Evolutionary conservation across 2,888 invertebrate species (phyloP).

Genomic region (Plagodis dolabraria): DNA sequence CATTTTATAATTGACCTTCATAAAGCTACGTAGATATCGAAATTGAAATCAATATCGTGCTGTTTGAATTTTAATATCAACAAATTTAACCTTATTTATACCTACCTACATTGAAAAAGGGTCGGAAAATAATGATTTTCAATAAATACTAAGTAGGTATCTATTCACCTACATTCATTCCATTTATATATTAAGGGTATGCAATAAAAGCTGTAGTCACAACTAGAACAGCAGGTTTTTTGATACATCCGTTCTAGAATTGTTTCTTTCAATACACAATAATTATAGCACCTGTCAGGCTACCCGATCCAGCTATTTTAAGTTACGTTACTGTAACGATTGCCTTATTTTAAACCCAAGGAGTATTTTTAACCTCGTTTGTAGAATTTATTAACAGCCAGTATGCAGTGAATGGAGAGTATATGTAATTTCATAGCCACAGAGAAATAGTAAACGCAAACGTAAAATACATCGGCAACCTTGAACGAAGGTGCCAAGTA

Average conservation of each 20-base stretch:
- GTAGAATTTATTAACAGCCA: slow-evolving; percentile 44
- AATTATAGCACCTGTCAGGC: slow-evolving; percentile 22
- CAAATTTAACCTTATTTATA: no score
- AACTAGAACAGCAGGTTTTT: slow-evolving; percentile 30
- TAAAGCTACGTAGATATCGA: no score
- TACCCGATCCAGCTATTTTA: slow-evolving; percentile 31
- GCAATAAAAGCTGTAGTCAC: slow-evolving; percentile 33
- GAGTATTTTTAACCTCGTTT: slow-evolving; percentile 45
- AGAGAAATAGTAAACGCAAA: slow-evolving; percentile 57
- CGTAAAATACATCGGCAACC: slow-evolving; percentile 59
- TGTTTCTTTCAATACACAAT: slow-evolving; percentile 26
- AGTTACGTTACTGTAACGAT: slow-evolving; percentile 39
- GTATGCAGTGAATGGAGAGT: slow-evolving; percentile 54
- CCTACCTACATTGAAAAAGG: no score
- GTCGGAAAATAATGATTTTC: no score
- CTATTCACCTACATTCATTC: slow-evolving; percentile 15
- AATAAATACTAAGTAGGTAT: no score
- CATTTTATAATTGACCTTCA: no score
- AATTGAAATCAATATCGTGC: no score
- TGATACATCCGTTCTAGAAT: slow-evolving; percentile 30
- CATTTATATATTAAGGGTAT: slow-evolving; percentile 29
- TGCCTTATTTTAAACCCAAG: slow-evolving; percentile 41
- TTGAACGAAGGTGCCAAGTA: slow-evolving; percentile 57
- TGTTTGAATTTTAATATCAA: no score
- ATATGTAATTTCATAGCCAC: slow-evolving; percentile 51